Evolutionary conservation across 2,113 vertebrate genomes (phyloP).

Genomic region (Rhinichthys klamathensis): DNA sequence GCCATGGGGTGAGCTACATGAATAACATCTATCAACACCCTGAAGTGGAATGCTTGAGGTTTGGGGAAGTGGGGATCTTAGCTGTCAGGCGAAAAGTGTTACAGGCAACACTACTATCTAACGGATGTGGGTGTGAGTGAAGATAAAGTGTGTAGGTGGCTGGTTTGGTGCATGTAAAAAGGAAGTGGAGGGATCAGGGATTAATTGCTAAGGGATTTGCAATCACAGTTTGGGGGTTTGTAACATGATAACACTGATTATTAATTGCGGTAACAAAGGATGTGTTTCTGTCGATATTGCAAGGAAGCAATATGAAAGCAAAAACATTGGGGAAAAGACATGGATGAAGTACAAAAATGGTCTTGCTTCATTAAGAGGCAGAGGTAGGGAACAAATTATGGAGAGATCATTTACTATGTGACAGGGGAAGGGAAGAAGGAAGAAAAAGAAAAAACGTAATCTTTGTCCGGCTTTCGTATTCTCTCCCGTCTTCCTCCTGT

Average conservation of each 20-base stretch:
- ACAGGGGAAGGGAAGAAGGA: slow-evolving; percentile 22
- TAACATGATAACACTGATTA: slow-evolving; percentile 57
- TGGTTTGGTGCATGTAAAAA: slow-evolving; percentile 27
- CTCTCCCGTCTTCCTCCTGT: slow-evolving; percentile 43
- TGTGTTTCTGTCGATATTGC: slow-evolving; percentile 18
- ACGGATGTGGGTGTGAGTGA: slow-evolving; percentile 28
- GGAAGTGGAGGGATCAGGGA: slow-evolving; percentile 60
- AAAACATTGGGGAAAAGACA: slow-evolving; percentile 17
- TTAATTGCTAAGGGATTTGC: slow-evolving; percentile 71
- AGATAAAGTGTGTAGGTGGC: slow-evolving; percentile 18
- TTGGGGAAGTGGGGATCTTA: slow-evolving; percentile 59
- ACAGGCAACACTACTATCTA: slow-evolving; percentile 56
- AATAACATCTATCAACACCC: slow-evolving; percentile 78
- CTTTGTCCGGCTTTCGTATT: slow-evolving; percentile 47
- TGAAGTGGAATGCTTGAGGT: slow-evolving; percentile 67
- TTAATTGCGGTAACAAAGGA: slow-evolving; percentile 61
- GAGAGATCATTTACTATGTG: slow-evolving; percentile 54
- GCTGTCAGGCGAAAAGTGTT: slow-evolving; percentile 60
- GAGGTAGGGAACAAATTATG: slow-evolving; percentile 51
- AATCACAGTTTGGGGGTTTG: slow-evolving; percentile 64
- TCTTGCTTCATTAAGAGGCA: slow-evolving; percentile 45
- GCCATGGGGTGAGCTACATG: slow-evolving; percentile 65
- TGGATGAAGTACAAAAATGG: slow-evolving; percentile 49
- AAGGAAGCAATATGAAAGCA: background rate
- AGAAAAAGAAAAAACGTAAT: slow-evolving; percentile 47